A percentile compares a stretch with the other conserved stretches of the same genome.
phyloP scores from a whole-genome alignment of 2,797 vertebrate species.

The Acipenser ruthenus region DNA sequence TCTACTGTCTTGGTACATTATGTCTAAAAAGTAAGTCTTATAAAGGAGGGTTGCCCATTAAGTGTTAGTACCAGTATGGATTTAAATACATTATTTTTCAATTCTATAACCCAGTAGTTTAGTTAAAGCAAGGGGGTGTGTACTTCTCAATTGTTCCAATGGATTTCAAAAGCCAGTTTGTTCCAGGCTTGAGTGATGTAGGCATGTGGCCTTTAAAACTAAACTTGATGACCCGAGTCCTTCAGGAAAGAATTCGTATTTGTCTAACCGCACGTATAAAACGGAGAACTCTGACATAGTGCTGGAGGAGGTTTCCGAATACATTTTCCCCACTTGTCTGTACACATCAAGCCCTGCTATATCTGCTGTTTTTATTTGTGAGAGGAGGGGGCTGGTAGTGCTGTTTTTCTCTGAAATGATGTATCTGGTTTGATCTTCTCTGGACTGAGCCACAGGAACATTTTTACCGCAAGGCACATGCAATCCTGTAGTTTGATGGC shows the following conservation, averaged over 20 bases:
- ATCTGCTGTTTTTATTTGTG: constrained; percentile 51
- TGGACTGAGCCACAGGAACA: constrained; percentile 53
- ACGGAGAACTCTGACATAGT: constrained; percentile 50
- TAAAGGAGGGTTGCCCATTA: not conserved
- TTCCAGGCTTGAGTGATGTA: constrained; percentile 59
- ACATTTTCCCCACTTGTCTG: constrained; percentile 59
- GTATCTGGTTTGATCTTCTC: constrained; percentile 60
- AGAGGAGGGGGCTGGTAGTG: constrained; percentile 27
- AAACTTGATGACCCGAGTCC: constrained; percentile 19
- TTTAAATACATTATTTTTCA: not conserved
- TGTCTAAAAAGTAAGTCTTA: not conserved
- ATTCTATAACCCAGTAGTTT: not conserved
- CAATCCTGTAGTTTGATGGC: constrained; percentile 48
- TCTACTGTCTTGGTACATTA: not conserved
- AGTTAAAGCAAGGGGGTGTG: not conserved
- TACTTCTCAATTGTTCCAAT: constrained; percentile 1
- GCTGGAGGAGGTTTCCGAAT: constrained; percentile 60
- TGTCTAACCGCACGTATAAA: constrained; percentile 27
- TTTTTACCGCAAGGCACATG: constrained; percentile 36
- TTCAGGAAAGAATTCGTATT: constrained; percentile 15
- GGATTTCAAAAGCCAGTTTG: constrained; percentile 49
- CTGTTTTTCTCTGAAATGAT: constrained; percentile 46
- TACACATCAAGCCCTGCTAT: constrained; percentile 52
- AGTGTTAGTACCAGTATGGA: not conserved
- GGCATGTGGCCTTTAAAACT: constrained; percentile 28